These are phyloP conservation scores for Holothuria scabra DNA, from an alignment of 53 echinoderm and acorn worm genomes.

Conservation along the genomic window DNA sequence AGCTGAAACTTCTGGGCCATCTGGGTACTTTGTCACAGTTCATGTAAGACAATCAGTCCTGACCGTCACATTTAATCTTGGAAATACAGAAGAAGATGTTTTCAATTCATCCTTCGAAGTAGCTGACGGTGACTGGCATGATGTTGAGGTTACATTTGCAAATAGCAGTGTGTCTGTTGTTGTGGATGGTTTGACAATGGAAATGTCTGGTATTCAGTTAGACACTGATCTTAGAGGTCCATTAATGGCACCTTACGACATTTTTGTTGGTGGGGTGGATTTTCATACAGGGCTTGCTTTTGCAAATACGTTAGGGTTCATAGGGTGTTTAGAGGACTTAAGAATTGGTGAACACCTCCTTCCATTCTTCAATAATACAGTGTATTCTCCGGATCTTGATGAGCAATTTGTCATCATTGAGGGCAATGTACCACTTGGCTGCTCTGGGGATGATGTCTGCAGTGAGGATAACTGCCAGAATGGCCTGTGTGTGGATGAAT, in stretches of 20 bases:
- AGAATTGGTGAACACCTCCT: constrained; percentile 82
- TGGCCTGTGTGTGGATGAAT: constrained; percentile 73
- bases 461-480: constrained; percentile 6
- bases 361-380: constrained; percentile 66
- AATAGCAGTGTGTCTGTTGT: constrained; percentile 5
- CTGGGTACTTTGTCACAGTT: constrained; percentile 66
- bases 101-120: constrained; percentile 22
- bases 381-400: constrained; percentile 51
- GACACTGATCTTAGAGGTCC: constrained; percentile 46
- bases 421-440: constrained; percentile 55
- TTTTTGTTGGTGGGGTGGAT: constrained; percentile 65
- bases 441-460: constrained; percentile 66
- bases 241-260: constrained; percentile 43
- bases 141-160: constrained; percentile 54
- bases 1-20: constrained; percentile 46
- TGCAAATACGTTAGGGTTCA: constrained; percentile 51
- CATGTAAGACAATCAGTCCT: constrained; percentile 50
- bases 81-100: constrained; percentile 5
- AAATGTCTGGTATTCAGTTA: neutral
- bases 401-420: constrained; percentile 15
- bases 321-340: constrained; percentile 83
- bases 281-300: constrained; percentile 53
- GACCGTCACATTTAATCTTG: constrained; percentile 55
- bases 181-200: neutral
- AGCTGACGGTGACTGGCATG: constrained; percentile 86